These are phyloP conservation scores for Bubo scandiacus DNA, from an alignment of 2,113 vertebrate genomes.

Conservation along the genomic window DNA sequence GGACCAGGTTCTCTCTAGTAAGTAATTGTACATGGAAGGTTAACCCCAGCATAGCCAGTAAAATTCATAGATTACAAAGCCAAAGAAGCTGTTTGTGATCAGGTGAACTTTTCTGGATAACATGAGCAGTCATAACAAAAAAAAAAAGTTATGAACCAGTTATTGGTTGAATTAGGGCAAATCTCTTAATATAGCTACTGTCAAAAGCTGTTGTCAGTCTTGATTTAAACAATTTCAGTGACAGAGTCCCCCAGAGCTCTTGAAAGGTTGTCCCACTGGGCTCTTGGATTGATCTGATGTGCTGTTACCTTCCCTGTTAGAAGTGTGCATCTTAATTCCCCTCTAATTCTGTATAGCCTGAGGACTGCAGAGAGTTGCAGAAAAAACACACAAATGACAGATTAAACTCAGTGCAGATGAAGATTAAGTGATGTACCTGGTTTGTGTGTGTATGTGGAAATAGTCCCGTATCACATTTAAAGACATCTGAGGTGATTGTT, in stretches of 20 bases:
- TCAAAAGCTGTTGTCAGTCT: neutral
- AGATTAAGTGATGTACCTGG: neutral
- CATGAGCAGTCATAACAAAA: neutral
- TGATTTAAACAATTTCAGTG: neutral
- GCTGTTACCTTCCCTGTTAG: neutral
- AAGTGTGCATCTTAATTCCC: neutral
- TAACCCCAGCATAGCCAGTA: neutral
- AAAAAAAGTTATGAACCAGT: neutral
- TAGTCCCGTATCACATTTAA: neutral
- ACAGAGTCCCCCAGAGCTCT: neutral
- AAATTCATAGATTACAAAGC: neutral
- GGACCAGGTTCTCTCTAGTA: neutral
- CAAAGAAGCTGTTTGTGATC: neutral
- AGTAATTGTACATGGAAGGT: neutral
- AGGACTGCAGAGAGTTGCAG: neutral
- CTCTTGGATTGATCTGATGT: neutral
- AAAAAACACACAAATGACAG: neutral
- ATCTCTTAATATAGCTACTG: neutral
- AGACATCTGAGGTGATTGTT: neutral
- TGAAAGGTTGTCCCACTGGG: neutral
- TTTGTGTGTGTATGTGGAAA: neutral
- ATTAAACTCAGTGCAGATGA: neutral
- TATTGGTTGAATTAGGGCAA: neutral
- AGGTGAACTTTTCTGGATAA: neutral
- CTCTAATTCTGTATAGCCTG: neutral